Conservation (phyloP, 2,888 invertebrate species). For the Paralinhomoeus sp. region DNA sequence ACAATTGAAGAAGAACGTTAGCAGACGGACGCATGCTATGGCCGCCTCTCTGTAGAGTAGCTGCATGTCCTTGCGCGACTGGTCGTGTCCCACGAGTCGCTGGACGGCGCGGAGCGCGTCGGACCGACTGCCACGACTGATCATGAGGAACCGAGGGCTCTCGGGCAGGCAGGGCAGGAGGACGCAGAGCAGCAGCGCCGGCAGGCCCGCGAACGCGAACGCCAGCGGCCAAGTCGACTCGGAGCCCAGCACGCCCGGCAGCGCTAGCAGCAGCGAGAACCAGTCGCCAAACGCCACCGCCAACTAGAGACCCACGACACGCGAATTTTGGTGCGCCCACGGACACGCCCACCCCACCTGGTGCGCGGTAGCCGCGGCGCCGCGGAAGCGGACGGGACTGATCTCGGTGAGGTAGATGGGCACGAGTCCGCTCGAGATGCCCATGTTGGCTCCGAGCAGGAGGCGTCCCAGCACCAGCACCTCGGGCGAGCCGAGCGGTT, state of each 20-base stretch:
- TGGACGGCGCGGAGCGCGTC: no score
- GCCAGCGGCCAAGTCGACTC: constrained; percentile 20
- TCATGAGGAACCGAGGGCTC: constrained; percentile 25
- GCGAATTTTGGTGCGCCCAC: no score
- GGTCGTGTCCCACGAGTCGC: no score
- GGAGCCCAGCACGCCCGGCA: constrained; percentile 16
- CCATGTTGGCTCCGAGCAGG: constrained; percentile 12
- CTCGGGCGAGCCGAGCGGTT: constrained; percentile 25
- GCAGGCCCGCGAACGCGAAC: constrained; percentile 19
- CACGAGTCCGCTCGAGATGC: constrained; percentile 11
- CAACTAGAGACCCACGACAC: no score
- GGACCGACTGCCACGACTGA: no score
- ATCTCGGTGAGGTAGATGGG: constrained; percentile 31
- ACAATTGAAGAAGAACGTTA: no score
- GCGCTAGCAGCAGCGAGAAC: constrained; percentile 24
- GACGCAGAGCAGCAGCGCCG: constrained; percentile 18
- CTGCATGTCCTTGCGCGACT: no score
- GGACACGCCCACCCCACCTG: constrained; percentile 18
- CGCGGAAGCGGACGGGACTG: constrained; percentile 26
- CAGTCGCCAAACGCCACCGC: constrained; percentile 23
- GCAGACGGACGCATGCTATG: no score
- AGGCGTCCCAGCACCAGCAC: constrained; percentile 29
- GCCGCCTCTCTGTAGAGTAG: no score
- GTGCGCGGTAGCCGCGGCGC: constrained; percentile 30
- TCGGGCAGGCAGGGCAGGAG: constrained; percentile 25